Conservation (phyloP, 1,140 invertebrate genomes). For the Lineus longissimus region DNA sequence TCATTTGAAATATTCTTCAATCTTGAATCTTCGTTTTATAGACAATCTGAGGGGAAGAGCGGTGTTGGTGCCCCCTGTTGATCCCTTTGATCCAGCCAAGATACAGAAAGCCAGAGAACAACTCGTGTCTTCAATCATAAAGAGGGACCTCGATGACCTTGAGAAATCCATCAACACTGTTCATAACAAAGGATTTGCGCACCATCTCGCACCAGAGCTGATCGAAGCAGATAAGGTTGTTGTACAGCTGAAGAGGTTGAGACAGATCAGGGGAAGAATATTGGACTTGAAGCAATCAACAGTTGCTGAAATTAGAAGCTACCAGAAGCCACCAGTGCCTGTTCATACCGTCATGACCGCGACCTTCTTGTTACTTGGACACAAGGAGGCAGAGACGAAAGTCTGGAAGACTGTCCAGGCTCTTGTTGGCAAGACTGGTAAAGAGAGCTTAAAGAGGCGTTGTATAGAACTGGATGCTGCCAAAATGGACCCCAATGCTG, state of each 20-base stretch:
- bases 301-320: slow-evolving; percentile 50
- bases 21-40: no score
- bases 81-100: no score
- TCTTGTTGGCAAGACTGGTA: slow-evolving; percentile 49
- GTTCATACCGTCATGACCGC: slow-evolving; percentile 48
- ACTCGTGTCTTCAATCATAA: slow-evolving; percentile 37
- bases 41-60: no score
- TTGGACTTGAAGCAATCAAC: slow-evolving; percentile 49
- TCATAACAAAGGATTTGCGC: slow-evolving; percentile 43
- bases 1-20: no score
- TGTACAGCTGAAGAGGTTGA: slow-evolving; percentile 33
- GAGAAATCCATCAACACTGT: slow-evolving; percentile 42
- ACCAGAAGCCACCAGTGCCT: slow-evolving; percentile 41
- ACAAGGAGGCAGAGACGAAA: slow-evolving; percentile 49
- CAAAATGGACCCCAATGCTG: slow-evolving; percentile 23
- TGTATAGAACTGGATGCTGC: slow-evolving; percentile 40
- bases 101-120: no score
- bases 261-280: slow-evolving; percentile 47
- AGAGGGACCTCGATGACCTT: slow-evolving; percentile 38
- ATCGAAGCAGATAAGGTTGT: slow-evolving; percentile 36
- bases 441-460: slow-evolving; percentile 46
- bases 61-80: no score
- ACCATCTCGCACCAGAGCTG: slow-evolving; percentile 36
- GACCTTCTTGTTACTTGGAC: slow-evolving; percentile 44
- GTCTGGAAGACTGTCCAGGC: slow-evolving; percentile 49